phyloP scores from a whole-genome alignment of 2,113 vertebrate species.

The Microcebus lehilahytsara region DNA sequence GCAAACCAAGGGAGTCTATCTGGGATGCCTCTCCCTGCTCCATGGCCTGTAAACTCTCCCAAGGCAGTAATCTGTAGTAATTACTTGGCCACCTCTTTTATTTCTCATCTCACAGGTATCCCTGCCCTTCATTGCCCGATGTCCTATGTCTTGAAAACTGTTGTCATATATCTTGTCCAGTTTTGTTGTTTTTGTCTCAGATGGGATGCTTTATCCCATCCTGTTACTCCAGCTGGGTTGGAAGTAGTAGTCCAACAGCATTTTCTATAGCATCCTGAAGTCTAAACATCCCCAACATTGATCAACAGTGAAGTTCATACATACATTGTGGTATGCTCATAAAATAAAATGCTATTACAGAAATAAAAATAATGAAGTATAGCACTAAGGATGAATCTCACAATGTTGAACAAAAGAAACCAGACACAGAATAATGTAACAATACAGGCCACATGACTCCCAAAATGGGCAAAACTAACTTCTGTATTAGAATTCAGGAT shows the following conservation, averaged over 20 bases:
- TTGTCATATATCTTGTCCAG: background rate
- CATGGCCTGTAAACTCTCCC: background rate
- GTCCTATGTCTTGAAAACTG: background rate
- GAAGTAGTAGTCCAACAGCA: background rate
- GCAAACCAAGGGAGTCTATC: background rate
- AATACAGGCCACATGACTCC: background rate
- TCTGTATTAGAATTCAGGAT: background rate
- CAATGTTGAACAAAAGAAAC: background rate
- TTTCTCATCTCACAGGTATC: background rate
- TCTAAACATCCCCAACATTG: background rate
- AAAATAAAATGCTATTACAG: background rate
- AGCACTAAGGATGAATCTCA: background rate
- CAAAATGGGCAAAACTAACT: background rate
- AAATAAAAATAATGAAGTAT: constrained; percentile 1
- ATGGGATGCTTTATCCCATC: background rate
- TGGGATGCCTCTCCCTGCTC: background rate
- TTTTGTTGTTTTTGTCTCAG: background rate
- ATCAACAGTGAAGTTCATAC: background rate
- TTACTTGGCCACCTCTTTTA: background rate
- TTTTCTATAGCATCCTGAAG: background rate
- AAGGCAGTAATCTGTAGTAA: background rate
- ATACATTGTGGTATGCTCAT: background rate
- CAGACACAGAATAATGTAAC: background rate
- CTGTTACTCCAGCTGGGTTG: background rate
- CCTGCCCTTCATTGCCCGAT: background rate